These are phyloP conservation scores for Halcyon leucocephala DNA, from an alignment of 2,797 vertebrate genomes.

Conservation along the genomic window DNA sequence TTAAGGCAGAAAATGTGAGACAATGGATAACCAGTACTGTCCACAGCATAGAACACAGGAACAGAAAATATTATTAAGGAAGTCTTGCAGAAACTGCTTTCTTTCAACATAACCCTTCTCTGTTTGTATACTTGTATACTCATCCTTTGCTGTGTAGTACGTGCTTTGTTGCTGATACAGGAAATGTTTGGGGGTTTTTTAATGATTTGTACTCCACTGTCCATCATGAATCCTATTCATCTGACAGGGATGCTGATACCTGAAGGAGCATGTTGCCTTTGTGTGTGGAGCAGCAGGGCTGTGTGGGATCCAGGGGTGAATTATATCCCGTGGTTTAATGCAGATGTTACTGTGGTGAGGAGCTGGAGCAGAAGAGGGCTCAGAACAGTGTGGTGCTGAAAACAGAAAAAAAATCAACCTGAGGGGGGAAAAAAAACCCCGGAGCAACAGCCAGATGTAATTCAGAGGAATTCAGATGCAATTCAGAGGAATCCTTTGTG, in stretches of 20 bases:
- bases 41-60: not conserved
- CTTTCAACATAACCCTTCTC: not conserved
- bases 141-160: not conserved
- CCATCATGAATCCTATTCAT: not conserved
- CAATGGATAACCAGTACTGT: not conserved
- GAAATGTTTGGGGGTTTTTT: fast-evolving
- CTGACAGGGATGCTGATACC: not conserved
- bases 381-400: fast-evolving
- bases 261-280: not conserved
- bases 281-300: not conserved
- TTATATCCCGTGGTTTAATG: not conserved
- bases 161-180: not conserved
- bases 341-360: fast-evolving
- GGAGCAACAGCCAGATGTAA: not conserved
- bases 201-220: not conserved
- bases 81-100: not conserved
- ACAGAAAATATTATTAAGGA: not conserved
- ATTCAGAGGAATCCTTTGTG: not conserved
- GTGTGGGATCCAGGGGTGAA: not conserved
- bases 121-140: not conserved
- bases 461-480: not conserved
- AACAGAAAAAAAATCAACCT: not conserved
- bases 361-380: not conserved
- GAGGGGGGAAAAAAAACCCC: not conserved
- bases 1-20: not conserved